phyloP scores from a whole-genome alignment of 2,888 invertebrate genomes.

The Drosophila tanythrix region DNA sequence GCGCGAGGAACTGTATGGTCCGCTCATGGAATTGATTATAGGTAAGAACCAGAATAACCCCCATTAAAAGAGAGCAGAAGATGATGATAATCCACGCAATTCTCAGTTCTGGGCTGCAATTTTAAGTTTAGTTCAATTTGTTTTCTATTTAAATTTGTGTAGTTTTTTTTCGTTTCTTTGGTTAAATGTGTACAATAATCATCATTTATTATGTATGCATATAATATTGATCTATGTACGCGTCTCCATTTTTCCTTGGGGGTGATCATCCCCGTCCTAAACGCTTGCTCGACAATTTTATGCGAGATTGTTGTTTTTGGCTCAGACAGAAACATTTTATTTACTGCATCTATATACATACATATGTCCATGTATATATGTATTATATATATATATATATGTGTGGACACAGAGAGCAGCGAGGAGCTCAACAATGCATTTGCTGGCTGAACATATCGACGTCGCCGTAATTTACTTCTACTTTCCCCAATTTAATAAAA shows the following conservation, averaged over 20 bases:
- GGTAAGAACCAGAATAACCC: too few relatives aligned
- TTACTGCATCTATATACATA: constrained; percentile 23
- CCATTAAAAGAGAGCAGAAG: background rate
- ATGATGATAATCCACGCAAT: constrained; percentile 2
- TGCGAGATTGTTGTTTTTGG: constrained; percentile 16
- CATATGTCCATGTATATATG: constrained; percentile 29
- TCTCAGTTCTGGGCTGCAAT: constrained; percentile 21
- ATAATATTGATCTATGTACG: constrained; percentile 4
- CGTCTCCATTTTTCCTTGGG: constrained; percentile 13
- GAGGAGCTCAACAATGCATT: too few relatives aligned
- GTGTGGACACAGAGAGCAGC: too few relatives aligned
- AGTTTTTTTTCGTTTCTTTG: constrained; percentile 28
- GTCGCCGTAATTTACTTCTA: too few relatives aligned
- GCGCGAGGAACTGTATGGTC: too few relatives aligned
- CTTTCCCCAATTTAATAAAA: background rate
- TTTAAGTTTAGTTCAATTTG: constrained; percentile 67
- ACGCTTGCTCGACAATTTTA: constrained; percentile 22
- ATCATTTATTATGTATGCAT: constrained; percentile 13
- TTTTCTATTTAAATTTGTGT: constrained; percentile 67
- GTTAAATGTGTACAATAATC: constrained; percentile 45
- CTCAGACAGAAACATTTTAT: background rate
- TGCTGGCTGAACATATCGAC: too few relatives aligned
- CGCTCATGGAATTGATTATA: too few relatives aligned
- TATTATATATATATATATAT: background rate
- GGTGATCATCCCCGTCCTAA: background rate